Percentiles rank a stretch among this genome's conserved stretches.
Conservation (phyloP, 2,888 invertebrate genomes). For the Rhogogaster chlorosoma region DNA sequence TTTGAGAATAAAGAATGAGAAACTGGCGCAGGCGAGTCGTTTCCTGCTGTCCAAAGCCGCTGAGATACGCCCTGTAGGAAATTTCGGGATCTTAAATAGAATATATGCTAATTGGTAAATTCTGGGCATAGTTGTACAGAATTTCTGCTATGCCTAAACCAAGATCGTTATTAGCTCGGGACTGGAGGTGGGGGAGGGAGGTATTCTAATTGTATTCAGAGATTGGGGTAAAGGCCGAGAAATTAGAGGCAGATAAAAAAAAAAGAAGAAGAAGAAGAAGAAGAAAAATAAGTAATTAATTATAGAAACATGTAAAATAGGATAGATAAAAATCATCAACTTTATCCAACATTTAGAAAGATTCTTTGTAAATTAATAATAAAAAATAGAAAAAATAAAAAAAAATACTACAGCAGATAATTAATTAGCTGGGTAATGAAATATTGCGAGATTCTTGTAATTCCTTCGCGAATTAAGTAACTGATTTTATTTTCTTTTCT, state of each 20-base stretch:
- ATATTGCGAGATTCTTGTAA: neutral
- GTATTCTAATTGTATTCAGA: neutral
- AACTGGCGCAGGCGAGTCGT: constrained; percentile 48
- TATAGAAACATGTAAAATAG: neutral
- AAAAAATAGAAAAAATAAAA: neutral
- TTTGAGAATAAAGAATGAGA: constrained; percentile 25
- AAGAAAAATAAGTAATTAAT: neutral
- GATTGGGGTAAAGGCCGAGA: neutral
- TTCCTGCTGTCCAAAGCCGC: constrained; percentile 38
- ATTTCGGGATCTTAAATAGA: constrained; percentile 65
- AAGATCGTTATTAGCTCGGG: constrained; percentile 12
- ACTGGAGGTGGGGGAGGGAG: neutral
- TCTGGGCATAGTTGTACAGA: neutral
- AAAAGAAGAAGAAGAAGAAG: neutral
- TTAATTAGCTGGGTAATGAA: neutral
- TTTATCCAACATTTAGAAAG: neutral
- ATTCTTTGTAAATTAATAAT: neutral
- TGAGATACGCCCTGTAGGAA: constrained; percentile 59
- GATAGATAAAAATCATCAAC: neutral
- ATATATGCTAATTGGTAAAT: constrained; percentile 69
- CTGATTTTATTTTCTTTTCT: neutral
- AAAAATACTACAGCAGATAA: neutral
- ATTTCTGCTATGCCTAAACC: neutral
- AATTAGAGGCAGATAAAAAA: neutral
- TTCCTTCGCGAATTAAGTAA: neutral